Conservation (phyloP, 2,113 vertebrate species). For the Microtus richardsoni region DNA sequence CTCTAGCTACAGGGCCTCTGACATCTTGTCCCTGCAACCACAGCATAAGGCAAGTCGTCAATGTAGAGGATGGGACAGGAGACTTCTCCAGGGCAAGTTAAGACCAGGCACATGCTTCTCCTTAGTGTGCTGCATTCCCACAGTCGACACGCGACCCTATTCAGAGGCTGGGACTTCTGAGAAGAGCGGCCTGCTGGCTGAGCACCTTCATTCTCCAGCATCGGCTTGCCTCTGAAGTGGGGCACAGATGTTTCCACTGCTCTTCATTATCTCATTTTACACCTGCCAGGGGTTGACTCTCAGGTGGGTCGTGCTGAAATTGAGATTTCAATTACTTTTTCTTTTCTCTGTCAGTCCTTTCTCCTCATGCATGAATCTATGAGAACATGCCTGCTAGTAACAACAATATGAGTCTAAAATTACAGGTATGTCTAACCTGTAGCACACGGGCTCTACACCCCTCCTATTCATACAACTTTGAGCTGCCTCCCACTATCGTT, state of each 20-base stretch:
- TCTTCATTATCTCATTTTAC: neutral
- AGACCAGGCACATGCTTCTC: neutral
- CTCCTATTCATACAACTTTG: neutral
- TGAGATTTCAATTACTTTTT: neutral
- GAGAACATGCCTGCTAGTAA: neutral
- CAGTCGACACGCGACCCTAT: accelerated
- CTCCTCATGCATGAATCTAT: neutral
- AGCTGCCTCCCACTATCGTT: neutral
- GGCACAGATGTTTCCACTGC: neutral
- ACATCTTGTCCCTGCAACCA: neutral
- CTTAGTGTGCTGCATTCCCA: neutral
- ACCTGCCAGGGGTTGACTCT: neutral
- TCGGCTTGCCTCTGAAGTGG: accelerated
- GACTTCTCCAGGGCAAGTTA: neutral
- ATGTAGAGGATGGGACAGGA: too few relatives aligned
- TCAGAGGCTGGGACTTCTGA: neutral
- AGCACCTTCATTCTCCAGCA: neutral
- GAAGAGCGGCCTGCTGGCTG: neutral
- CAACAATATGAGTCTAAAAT: neutral
- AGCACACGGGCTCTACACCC: neutral
- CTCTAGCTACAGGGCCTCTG: neutral
- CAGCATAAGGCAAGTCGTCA: neutral
- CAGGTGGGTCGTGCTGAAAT: neutral
- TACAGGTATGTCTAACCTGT: neutral
- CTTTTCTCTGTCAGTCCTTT: neutral